These are phyloP conservation scores for Eupithecia abbreviata DNA, from an alignment of 2,888 invertebrate species.

Conservation along the genomic window DNA sequence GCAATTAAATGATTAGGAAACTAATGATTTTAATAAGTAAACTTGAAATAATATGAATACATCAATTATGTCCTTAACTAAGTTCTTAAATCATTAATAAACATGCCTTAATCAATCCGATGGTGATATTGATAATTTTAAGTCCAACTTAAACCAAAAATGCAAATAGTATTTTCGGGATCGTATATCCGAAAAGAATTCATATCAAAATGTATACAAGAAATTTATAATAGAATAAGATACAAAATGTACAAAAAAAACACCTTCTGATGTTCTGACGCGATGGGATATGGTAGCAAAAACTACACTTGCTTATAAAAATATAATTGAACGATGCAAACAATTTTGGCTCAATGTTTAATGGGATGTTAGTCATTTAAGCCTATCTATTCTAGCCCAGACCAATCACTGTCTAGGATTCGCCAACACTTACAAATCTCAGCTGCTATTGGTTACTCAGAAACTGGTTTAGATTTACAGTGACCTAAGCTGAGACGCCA, in stretches of 20 bases:
- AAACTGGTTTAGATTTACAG: background rate
- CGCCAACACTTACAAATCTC: background rate
- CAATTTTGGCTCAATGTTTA: background rate
- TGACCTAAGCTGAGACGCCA: background rate
- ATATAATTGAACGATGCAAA: background rate
- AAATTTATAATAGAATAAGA: slow-evolving; percentile 38
- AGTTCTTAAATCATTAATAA: background rate
- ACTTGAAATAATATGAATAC: background rate
- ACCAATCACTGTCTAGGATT: background rate
- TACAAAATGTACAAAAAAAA: slow-evolving; percentile 54
- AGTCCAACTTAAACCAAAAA: background rate
- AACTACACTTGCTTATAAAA: background rate
- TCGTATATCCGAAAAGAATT: background rate
- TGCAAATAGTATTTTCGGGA: background rate
- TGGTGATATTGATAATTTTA: background rate
- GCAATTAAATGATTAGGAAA: slow-evolving; percentile 16
- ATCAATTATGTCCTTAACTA: background rate
- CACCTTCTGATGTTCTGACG: slow-evolving; percentile 22
- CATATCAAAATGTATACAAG: slow-evolving; percentile 1
- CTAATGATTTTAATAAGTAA: background rate
- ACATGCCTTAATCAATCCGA: background rate
- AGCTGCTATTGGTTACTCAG: background rate
- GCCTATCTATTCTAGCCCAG: background rate
- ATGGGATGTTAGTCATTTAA: background rate
- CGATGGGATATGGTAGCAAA: slow-evolving; percentile 32